Conservation (phyloP, 1,140 invertebrate genomes). For the Cyrtorhinus lividipennis region DNA sequence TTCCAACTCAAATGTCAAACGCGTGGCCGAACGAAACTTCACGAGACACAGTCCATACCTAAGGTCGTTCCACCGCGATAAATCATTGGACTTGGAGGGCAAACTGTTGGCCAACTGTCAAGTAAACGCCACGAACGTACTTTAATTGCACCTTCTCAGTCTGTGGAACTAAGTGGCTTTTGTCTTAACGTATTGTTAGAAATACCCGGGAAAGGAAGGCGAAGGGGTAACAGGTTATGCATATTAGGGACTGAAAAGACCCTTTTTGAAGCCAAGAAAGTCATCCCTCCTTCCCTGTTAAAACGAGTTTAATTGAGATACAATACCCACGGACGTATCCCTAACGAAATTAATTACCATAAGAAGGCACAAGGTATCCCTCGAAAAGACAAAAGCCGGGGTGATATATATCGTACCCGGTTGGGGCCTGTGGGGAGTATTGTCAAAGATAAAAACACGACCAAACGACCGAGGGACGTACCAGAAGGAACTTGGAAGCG, state of each 20-base stretch:
- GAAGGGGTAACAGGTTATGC: slow-evolving; percentile 8
- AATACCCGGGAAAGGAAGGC: not conserved
- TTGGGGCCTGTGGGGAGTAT: not conserved
- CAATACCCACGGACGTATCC: slow-evolving; percentile 8
- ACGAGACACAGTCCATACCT: too few relatives aligned
- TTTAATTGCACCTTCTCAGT: too few relatives aligned
- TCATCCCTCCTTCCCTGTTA: not conserved
- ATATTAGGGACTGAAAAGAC: not conserved
- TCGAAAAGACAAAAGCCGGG: not conserved
- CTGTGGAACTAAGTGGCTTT: too few relatives aligned
- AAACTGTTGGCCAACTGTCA: too few relatives aligned
- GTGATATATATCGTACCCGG: not conserved
- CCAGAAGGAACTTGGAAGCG: not conserved
- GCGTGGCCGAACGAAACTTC: too few relatives aligned
- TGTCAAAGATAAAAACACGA: not conserved
- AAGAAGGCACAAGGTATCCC: slow-evolving; percentile 3
- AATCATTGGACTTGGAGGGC: too few relatives aligned
- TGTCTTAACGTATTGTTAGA: too few relatives aligned
- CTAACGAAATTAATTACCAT: slow-evolving; percentile 13
- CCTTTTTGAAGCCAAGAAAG: not conserved
- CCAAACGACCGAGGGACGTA: not conserved
- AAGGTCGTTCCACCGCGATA: too few relatives aligned
- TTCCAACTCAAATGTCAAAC: too few relatives aligned
- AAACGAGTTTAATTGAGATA: slow-evolving; percentile 7
- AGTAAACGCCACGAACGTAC: too few relatives aligned